Evolutionary conservation across 2,888 invertebrate species (phyloP).

Genomic region (Stomorhina lunata): DNA sequence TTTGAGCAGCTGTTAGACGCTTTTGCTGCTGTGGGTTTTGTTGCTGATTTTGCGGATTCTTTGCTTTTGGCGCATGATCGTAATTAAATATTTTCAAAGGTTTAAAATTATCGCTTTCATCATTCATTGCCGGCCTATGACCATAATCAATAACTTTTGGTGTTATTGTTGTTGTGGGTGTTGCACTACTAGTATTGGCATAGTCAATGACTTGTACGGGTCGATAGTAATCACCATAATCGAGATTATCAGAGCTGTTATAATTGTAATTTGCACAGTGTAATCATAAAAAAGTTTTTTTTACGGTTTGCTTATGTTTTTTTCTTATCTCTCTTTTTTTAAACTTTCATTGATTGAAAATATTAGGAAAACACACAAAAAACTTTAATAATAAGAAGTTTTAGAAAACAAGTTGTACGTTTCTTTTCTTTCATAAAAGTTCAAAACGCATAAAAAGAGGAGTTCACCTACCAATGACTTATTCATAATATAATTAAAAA

Average conservation of each 20-base stretch:
- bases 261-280: slow-evolving; percentile 68
- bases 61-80: slow-evolving; percentile 81
- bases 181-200: slow-evolving; percentile 82
- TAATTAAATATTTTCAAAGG: slow-evolving; percentile 87
- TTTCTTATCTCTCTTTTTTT: slow-evolving; percentile 37
- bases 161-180: slow-evolving; percentile 77
- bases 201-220: slow-evolving; percentile 86
- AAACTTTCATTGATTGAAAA: slow-evolving; percentile 45
- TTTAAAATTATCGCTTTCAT: slow-evolving; percentile 80
- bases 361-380: slow-evolving; percentile 51
- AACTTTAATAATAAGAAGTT: slow-evolving; percentile 38
- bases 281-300: slow-evolving; percentile 57
- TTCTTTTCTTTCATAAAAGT: not conserved
- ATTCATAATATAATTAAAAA: too few species aligned
- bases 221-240: slow-evolving; percentile 80
- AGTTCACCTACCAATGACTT: too few species aligned
- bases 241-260: slow-evolving; percentile 74
- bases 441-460: slow-evolving; percentile 3
- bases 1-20: slow-evolving; percentile 34
- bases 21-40: slow-evolving; percentile 16
- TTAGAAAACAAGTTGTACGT: not conserved
- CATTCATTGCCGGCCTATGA: slow-evolving; percentile 81
- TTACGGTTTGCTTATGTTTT: slow-evolving; percentile 47
- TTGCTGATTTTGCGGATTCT: slow-evolving; percentile 45
- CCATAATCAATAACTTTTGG: slow-evolving; percentile 86